Conservation (phyloP, 2,113 vertebrate genomes). For the Montifringilla adamsi region DNA sequence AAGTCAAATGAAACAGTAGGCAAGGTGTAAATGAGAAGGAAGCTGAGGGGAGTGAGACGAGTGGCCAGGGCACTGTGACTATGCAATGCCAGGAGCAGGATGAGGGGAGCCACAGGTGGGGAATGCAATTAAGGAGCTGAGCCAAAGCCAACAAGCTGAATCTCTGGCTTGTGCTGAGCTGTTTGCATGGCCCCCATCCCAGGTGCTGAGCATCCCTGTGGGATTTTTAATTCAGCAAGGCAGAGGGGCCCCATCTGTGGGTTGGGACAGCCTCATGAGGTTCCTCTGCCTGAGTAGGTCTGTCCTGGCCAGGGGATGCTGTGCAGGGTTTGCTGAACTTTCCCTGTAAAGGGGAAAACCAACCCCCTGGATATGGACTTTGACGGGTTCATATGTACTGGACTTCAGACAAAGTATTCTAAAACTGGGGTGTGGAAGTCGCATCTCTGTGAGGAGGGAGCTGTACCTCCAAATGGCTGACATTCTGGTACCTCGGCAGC, state of each 20-base stretch:
- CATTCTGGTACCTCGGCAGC: fast-evolving
- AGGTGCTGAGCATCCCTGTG: not conserved
- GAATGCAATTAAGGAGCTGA: not conserved
- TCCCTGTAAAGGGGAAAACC: not conserved
- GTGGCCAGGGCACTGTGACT: not conserved
- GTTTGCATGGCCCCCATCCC: not conserved
- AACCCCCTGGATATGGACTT: not conserved
- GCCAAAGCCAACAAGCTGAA: not conserved
- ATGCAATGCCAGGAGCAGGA: not conserved
- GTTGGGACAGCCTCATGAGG: not conserved
- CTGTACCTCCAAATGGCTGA: not conserved
- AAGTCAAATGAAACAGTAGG: not conserved
- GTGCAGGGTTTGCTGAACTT: not conserved
- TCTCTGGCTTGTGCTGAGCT: fast-evolving
- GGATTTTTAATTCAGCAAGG: not conserved
- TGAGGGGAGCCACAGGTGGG: not conserved
- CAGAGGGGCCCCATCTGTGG: not conserved
- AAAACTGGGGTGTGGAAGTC: fast-evolving
- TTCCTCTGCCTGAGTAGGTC: not conserved
- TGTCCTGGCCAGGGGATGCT: not conserved
- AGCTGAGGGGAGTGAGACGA: not conserved
- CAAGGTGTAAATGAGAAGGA: not conserved
- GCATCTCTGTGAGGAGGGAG: not conserved
- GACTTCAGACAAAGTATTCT: not conserved
- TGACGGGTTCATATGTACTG: fast-evolving